Evolutionary conservation across 2,113 vertebrate species (phyloP).

Genomic region (Rattus rattus): DNA sequence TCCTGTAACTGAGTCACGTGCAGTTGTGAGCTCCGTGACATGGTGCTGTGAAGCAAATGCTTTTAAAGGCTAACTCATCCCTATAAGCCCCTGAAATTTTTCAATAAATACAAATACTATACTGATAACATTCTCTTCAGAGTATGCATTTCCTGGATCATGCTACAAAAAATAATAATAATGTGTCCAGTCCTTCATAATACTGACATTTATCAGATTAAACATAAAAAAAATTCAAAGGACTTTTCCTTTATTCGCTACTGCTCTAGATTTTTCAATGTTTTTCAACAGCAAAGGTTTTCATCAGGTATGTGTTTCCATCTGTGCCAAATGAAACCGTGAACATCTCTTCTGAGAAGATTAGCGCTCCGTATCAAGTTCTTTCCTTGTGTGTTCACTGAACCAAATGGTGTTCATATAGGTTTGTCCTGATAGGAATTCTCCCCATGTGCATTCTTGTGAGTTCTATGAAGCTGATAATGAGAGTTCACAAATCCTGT

Average conservation of each 20-base stretch:
- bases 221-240: not conserved
- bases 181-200: not conserved
- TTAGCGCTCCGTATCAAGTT: not conserved
- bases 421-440: not conserved
- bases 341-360: not conserved
- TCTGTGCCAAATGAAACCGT: not conserved
- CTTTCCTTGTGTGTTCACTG: not conserved
- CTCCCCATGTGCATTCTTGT: not conserved
- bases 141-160: not conserved
- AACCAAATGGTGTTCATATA: not conserved
- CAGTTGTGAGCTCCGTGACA: not conserved
- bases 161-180: not conserved
- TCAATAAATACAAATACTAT: not conserved
- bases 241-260: not conserved
- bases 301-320: not conserved
- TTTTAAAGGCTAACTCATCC: not conserved
- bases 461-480: not conserved
- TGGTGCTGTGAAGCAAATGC: not conserved
- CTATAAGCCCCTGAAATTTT: not conserved
- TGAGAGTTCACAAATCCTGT: not conserved
- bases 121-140: not conserved
- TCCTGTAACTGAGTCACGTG: not conserved
- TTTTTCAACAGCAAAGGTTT: not conserved
- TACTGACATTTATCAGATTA: conserved; percentile 1
- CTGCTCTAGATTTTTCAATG: not conserved